Percentiles rank a stretch among this genome's conserved stretches.
These are phyloP conservation scores for Hyposoter dolosus DNA, from an alignment of 2,888 invertebrate genomes.

Conservation along the genomic window DNA sequence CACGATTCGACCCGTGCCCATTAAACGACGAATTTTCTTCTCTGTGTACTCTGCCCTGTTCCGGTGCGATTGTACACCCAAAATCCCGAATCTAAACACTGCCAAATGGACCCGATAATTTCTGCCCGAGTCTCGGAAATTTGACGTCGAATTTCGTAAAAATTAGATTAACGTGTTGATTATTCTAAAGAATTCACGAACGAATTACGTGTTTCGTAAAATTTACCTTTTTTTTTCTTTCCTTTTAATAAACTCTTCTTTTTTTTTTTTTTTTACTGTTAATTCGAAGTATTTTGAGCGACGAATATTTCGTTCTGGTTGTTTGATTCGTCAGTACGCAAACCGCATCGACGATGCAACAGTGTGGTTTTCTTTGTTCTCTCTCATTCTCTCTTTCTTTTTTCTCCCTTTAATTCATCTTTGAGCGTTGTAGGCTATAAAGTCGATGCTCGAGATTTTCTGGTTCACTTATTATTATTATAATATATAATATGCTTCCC, in stretches of 20 bases:
- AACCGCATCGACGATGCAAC: slow-evolving; percentile 18
- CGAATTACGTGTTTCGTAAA: too few relatives aligned
- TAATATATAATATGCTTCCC: slow-evolving; percentile 47
- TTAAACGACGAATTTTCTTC: slow-evolving; percentile 69
- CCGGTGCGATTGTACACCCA: slow-evolving; percentile 24
- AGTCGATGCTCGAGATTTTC: slow-evolving; percentile 23
- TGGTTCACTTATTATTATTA: slow-evolving; percentile 58
- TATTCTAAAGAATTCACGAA: not conserved
- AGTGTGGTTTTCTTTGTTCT: slow-evolving; percentile 14
- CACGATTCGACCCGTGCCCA: slow-evolving; percentile 52
- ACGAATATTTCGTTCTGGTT: slow-evolving; percentile 40
- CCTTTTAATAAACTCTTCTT: not conserved
- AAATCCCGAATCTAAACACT: slow-evolving; percentile 39
- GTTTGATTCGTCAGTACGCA: slow-evolving; percentile 35
- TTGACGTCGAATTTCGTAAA: not conserved
- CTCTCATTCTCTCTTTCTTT: slow-evolving; percentile 4
- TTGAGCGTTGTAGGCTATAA: slow-evolving; percentile 9
- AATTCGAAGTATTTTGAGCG: slow-evolving; percentile 49
- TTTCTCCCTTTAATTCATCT: slow-evolving; percentile 44
- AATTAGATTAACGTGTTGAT: not conserved
- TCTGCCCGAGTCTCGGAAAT: not conserved
- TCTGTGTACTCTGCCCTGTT: slow-evolving; percentile 9
- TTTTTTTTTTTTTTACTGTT: too few relatives aligned
- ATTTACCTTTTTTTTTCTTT: not conserved
- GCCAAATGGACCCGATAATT: slow-evolving; percentile 13